phyloP scores from a whole-genome alignment of 2,888 invertebrate species.

The Thera britannica region DNA sequence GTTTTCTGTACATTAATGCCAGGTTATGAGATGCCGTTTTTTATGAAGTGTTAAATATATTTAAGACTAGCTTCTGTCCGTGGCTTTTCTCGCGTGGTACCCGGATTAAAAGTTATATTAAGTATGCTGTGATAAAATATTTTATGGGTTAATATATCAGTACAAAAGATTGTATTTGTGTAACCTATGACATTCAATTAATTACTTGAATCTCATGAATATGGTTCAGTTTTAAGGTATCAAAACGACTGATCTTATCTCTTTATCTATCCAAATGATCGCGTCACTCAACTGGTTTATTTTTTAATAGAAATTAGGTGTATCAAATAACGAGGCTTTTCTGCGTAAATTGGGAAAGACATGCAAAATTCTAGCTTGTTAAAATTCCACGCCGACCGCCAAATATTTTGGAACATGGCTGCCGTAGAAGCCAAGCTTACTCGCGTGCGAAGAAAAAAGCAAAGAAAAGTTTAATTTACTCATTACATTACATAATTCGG shows the following conservation, averaged over 20 bases:
- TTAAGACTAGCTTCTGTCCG: background rate
- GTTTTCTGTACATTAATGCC: conserved; percentile 71
- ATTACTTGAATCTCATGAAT: conserved; percentile 14
- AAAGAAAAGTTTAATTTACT: conserved; percentile 74
- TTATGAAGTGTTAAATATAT: conserved; percentile 23
- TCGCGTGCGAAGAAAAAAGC: conserved; percentile 68
- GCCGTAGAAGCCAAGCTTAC: conserved; percentile 51
- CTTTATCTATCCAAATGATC: conserved; percentile 18
- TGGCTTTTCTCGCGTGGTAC: background rate
- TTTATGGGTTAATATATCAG: no score
- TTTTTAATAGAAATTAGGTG: background rate
- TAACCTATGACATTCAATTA: conserved; percentile 11
- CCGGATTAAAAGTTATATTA: no score
- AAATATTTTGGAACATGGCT: conserved; percentile 51
- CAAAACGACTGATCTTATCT: conserved; percentile 14
- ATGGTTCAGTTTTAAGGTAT: conserved; percentile 1
- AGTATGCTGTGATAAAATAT: no score
- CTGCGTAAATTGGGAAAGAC: conserved; percentile 10
- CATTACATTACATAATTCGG: conserved; percentile 77
- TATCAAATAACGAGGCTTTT: background rate
- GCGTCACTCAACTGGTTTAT: conserved; percentile 10
- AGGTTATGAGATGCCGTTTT: conserved; percentile 59
- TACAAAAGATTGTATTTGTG: no score
- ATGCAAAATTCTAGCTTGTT: conserved; percentile 51
- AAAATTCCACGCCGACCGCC: conserved; percentile 45